phyloP scores from a whole-genome alignment of 2,113 vertebrate genomes.

The Rhinopomastus cyanomelas region DNA sequence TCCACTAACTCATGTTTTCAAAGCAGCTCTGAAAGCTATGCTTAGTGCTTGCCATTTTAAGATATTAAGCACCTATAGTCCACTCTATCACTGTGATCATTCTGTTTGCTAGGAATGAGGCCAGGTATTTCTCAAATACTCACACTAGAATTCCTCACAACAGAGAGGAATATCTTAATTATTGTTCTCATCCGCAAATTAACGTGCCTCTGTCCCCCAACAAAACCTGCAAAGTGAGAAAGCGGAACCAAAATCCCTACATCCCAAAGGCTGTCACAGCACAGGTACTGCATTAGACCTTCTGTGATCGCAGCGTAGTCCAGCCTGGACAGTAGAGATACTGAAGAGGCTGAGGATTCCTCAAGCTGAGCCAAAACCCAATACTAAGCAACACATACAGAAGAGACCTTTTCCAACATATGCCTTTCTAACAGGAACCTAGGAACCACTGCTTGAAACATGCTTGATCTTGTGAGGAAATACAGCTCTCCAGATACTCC shows the following conservation, averaged over 20 bases:
- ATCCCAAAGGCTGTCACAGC: neutral
- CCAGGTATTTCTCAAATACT: neutral
- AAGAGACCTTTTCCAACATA: neutral
- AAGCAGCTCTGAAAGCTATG: neutral
- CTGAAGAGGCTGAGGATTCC: neutral
- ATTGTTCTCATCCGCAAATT: neutral
- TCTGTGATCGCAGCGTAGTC: neutral
- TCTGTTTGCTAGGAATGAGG: neutral
- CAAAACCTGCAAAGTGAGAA: neutral
- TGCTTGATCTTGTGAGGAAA: neutral
- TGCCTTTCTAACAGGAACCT: neutral
- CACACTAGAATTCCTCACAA: neutral
- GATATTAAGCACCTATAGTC: neutral
- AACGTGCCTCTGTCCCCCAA: neutral
- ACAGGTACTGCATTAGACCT: neutral
- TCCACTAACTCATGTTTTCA: neutral
- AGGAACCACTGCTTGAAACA: neutral
- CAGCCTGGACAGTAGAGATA: neutral
- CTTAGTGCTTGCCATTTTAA: neutral
- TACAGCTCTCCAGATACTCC: neutral
- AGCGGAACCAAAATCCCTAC: neutral
- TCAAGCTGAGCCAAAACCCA: neutral
- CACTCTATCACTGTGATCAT: accelerated
- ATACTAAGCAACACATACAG: neutral
- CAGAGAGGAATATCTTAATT: neutral